These are phyloP conservation scores for Bungarus multicinctus DNA, from an alignment of 2,113 vertebrate genomes.

Conservation along the genomic window DNA sequence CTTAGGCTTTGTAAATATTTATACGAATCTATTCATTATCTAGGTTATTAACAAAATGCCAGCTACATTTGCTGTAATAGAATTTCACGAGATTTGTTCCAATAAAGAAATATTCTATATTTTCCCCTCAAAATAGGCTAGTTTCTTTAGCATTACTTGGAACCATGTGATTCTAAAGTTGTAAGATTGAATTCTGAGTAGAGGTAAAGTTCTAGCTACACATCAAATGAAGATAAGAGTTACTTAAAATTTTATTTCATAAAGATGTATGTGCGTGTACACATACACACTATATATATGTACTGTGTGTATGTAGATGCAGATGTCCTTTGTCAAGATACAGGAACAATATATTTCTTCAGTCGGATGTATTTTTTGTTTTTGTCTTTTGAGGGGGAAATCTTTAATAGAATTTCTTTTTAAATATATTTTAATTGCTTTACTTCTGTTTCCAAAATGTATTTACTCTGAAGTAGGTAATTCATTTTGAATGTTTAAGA, in stretches of 20 bases:
- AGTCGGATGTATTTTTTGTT: not conserved
- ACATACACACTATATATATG: too few relatives aligned
- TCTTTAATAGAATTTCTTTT: not conserved
- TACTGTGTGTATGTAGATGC: not conserved
- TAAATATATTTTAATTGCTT: not conserved
- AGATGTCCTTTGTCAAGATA: not conserved
- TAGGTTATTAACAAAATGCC: not conserved
- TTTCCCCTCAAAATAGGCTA: not conserved
- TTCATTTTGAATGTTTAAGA: not conserved
- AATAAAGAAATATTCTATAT: fast-evolving
- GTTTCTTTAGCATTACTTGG: not conserved
- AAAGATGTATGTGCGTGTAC: not conserved
- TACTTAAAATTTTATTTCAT: not conserved
- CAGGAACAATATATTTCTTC: not conserved
- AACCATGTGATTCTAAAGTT: not conserved
- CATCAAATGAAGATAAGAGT: not conserved
- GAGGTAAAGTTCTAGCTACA: not conserved
- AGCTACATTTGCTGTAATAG: not conserved
- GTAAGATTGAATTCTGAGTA: not conserved
- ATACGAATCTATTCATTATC: not conserved
- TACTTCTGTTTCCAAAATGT: not conserved
- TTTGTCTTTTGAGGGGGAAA: not conserved
- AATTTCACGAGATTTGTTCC: not conserved
- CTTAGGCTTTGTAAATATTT: constrained; percentile 27
- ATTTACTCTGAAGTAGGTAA: not conserved